Evolutionary conservation across 2,113 vertebrate genomes (phyloP).

Genomic region (Hyperoodon ampullatus): DNA sequence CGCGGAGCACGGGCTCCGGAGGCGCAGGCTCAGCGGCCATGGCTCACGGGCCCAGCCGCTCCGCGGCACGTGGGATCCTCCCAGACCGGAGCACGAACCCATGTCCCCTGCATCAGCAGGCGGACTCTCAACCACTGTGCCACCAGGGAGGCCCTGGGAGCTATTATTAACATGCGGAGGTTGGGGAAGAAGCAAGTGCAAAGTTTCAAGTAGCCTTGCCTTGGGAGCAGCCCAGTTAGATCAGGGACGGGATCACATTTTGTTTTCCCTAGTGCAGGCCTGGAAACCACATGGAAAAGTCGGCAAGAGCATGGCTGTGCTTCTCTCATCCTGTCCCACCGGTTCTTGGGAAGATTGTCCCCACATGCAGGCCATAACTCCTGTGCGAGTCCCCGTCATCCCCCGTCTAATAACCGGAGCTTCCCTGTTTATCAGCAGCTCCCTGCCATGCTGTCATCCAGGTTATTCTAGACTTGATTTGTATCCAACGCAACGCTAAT

Average conservation of each 20-base stretch:
- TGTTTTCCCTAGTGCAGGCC: background rate
- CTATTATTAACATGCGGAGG: background rate
- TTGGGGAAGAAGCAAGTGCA: background rate
- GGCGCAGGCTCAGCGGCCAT: too few species aligned
- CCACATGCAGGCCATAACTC: background rate
- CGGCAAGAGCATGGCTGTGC: background rate
- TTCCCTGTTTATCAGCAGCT: constrained; percentile 3
- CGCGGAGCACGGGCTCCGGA: too few species aligned
- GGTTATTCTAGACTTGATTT: constrained; percentile 68
- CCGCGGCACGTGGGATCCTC: too few species aligned
- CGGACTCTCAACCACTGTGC: too few species aligned
- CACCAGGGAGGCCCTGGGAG: background rate
- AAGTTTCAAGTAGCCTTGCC: background rate
- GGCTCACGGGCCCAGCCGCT: too few species aligned
- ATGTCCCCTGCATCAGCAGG: too few species aligned
- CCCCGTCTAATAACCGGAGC: background rate
- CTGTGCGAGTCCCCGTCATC: background rate
- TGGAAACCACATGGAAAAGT: background rate
- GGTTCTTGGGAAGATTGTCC: background rate
- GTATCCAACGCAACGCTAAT: constrained; percentile 8
- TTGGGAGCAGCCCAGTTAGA: background rate
- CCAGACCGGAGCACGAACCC: too few species aligned
- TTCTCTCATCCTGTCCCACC: background rate
- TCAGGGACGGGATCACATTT: background rate
- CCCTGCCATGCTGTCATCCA: background rate